Conservation (phyloP, 2,888 invertebrate species). For the Aphidoletes aphidimyza region DNA sequence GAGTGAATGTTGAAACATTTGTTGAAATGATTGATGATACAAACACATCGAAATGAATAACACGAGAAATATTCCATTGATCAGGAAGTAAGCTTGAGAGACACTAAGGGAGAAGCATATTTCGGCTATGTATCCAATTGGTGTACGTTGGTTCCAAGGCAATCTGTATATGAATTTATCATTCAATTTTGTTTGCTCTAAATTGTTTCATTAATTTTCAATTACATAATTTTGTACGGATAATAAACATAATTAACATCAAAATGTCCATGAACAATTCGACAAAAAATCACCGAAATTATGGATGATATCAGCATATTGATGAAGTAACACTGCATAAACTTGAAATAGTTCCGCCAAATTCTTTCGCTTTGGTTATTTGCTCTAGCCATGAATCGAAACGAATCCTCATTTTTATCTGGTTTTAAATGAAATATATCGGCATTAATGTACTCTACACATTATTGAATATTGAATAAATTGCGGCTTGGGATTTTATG, state of each 20-base stretch:
- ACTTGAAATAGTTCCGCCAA: background rate
- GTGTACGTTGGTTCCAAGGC: background rate
- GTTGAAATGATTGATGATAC: background rate
- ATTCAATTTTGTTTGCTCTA: background rate
- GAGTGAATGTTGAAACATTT: background rate
- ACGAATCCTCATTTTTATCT: background rate
- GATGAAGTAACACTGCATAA: background rate
- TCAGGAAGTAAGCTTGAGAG: background rate
- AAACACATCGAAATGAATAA: background rate
- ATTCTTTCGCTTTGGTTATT: background rate
- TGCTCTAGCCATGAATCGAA: background rate
- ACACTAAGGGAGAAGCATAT: background rate
- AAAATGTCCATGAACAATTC: background rate
- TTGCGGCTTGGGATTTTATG: no score
- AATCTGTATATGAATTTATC: background rate
- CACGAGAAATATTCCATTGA: background rate
- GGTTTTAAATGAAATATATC: background rate
- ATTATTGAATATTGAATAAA: no score
- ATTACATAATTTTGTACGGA: background rate
- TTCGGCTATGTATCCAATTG: background rate
- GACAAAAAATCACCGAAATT: background rate
- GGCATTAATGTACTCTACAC: no score
- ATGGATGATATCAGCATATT: background rate
- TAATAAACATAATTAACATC: background rate
- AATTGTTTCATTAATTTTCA: no score